phyloP scores from a whole-genome alignment of 2,113 vertebrate genomes.

The Trematocara unimaculatum region DNA sequence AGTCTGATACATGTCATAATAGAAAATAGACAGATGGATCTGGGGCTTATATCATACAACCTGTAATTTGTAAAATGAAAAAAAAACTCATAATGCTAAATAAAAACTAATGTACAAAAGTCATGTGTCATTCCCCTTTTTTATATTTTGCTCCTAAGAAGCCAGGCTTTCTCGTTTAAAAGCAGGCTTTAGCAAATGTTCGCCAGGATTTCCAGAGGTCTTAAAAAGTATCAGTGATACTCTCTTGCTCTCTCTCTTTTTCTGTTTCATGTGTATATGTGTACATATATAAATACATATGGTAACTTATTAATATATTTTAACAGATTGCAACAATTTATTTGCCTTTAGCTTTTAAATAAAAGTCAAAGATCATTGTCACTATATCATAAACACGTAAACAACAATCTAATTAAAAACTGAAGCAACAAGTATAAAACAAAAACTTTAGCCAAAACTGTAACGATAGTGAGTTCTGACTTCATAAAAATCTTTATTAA shows the following conservation, averaged over 20 bases:
- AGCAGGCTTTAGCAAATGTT: neutral
- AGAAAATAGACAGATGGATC: neutral
- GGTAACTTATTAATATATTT: neutral
- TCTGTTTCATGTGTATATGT: neutral
- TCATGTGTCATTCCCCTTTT: rapidly evolving
- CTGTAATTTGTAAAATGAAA: neutral
- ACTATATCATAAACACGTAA: neutral
- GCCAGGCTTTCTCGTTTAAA: neutral
- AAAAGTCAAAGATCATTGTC: neutral
- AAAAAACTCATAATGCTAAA: neutral
- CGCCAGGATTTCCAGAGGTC: rapidly evolving
- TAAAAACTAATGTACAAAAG: neutral
- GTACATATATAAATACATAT: neutral
- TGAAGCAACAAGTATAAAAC: neutral
- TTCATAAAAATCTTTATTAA: neutral
- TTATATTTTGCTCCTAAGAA: neutral
- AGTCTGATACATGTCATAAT: neutral
- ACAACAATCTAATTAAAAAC: neutral
- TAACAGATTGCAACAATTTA: neutral
- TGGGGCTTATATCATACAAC: neutral
- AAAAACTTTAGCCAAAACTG: rapidly evolving
- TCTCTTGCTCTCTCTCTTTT: neutral
- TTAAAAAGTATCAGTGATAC: neutral
- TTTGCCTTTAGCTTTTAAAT: rapidly evolving
- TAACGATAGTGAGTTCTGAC: neutral